A percentile compares a stretch with the other conserved stretches of the same genome.
These are phyloP conservation scores for Plutella xylostella DNA, from an alignment of 2,888 invertebrate genomes.

Conservation along the genomic window DNA sequence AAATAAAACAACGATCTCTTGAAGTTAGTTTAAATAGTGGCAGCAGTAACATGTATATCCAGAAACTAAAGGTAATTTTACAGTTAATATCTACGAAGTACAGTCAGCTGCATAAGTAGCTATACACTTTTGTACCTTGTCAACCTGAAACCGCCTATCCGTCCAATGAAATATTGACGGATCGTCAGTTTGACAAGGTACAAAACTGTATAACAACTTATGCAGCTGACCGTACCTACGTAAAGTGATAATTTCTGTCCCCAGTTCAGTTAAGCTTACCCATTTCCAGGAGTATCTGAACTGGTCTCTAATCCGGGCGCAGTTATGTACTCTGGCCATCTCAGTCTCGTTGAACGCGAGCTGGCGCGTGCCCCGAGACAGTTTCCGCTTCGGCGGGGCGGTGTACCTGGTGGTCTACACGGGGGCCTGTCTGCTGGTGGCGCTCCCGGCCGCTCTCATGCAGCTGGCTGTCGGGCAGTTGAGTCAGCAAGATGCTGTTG, in stretches of 20 bases:
- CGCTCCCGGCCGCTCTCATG: conserved; percentile 69
- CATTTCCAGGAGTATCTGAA: conserved; percentile 30
- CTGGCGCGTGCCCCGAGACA: conserved; percentile 71
- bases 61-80: no score
- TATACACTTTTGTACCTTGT: no score
- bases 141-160: no score
- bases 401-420: conserved; percentile 65
- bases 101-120: no score
- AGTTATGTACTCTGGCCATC: conserved; percentile 65
- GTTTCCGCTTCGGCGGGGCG: conserved; percentile 53
- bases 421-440: conserved; percentile 54
- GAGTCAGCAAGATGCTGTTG: conserved; percentile 74
- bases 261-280: no score
- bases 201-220: no score
- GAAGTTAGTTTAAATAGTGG: not conserved
- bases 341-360: conserved; percentile 68
- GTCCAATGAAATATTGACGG: no score
- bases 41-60: not conserved
- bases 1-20: not conserved
- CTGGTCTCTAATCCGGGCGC: conserved; percentile 36
- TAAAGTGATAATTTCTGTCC: no score
- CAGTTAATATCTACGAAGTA: no score
- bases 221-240: no score
- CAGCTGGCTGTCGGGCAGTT: conserved; percentile 74
- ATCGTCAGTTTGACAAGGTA: no score